Percentiles rank a stretch among this genome's conserved stretches.
Conservation (phyloP, 2,888 invertebrate genomes). For the Habroteleia sp. region DNA sequence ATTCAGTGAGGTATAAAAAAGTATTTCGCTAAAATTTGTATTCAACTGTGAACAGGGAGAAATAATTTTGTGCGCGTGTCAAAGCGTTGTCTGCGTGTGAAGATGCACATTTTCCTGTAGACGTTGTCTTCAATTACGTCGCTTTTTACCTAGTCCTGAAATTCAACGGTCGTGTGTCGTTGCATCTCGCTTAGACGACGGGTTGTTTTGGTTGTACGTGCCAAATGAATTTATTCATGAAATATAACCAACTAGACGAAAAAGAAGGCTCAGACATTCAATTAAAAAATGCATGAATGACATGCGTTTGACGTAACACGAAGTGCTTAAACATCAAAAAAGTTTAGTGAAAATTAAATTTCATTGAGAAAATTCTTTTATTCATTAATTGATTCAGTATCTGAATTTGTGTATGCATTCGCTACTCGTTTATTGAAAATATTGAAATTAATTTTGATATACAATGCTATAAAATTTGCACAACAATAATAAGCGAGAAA, state of each 20-base stretch:
- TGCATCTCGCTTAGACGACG: neutral
- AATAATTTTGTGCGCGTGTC: constrained; percentile 24
- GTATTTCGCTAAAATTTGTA: constrained; percentile 15
- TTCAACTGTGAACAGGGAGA: neutral
- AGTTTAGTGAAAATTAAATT: no score
- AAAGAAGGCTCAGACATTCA: no score
- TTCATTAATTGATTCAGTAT: no score
- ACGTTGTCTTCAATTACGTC: constrained; percentile 23
- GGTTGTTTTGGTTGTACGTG: constrained; percentile 7
- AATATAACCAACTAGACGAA: constrained; percentile 3
- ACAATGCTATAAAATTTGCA: no score
- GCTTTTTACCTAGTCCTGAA: constrained; percentile 3
- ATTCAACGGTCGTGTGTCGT: constrained; percentile 14
- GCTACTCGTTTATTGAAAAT: no score
- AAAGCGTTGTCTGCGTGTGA: constrained; percentile 17
- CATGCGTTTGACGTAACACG: no score
- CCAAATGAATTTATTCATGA: constrained; percentile 38
- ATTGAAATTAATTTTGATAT: no score
- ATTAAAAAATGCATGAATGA: no score
- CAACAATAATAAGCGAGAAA: no score
- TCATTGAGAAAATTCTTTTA: no score
- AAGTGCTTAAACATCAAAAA: no score
- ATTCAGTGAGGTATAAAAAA: constrained; percentile 2
- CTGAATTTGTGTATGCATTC: no score
- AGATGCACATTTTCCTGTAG: constrained; percentile 15